phyloP scores from a whole-genome alignment of 2,797 vertebrate species.

The Mormyrops attenuatus region DNA sequence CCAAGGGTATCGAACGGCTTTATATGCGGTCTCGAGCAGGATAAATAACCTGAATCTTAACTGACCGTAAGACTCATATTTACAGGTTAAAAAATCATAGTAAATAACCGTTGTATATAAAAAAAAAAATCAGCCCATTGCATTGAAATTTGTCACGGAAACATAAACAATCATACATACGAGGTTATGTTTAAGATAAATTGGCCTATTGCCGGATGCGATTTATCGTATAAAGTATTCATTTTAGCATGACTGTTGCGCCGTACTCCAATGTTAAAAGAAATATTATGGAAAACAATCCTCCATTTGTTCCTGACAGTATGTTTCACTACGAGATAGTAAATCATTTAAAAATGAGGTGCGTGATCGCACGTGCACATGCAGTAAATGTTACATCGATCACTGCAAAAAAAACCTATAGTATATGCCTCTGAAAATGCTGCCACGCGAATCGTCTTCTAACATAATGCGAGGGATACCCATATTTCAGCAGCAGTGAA shows the following conservation, averaged over 20 bases:
- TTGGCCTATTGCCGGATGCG: not conserved
- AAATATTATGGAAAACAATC: not conserved
- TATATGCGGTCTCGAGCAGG: not conserved
- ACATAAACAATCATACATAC: not conserved
- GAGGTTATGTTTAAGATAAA: not conserved
- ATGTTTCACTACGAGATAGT: not conserved
- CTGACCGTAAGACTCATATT: not conserved
- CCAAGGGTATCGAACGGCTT: not conserved
- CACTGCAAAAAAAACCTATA: not conserved
- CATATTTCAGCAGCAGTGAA: not conserved
- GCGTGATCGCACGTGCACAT: not conserved
- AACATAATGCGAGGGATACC: not conserved
- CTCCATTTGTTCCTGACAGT: not conserved
- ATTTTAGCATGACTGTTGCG: not conserved
- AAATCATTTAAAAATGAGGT: not conserved
- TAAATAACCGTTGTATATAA: not conserved
- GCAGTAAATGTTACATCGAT: not conserved
- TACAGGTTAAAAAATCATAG: not conserved
- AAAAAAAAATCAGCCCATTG: not conserved
- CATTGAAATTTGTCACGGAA: not conserved
- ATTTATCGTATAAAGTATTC: not conserved
- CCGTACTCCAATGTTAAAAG: not conserved
- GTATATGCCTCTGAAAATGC: not conserved
- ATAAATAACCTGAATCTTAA: not conserved
- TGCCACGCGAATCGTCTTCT: not conserved